phyloP scores from a whole-genome alignment of 1,140 invertebrate genomes.

The Bemisia tabaci region DNA sequence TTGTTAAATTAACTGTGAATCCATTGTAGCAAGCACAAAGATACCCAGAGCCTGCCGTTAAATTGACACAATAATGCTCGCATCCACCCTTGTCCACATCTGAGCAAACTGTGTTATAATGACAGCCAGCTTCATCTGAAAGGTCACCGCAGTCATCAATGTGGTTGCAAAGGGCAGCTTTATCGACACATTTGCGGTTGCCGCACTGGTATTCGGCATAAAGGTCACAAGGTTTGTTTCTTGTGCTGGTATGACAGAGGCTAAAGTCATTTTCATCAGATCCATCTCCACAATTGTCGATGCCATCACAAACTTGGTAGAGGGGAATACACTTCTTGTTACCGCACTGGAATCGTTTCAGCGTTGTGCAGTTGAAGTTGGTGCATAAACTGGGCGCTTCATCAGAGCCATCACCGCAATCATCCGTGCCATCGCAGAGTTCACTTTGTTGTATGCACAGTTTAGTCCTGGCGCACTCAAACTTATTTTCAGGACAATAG shows the following conservation, averaged over 20 bases:
- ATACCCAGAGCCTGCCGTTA: constrained; percentile 60
- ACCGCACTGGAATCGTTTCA: constrained; percentile 69
- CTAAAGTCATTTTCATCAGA: constrained; percentile 89
- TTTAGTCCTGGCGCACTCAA: constrained; percentile 81
- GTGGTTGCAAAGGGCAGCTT: constrained; percentile 67
- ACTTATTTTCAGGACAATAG: constrained; percentile 73
- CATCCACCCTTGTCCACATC: constrained; percentile 72
- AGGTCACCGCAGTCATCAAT: constrained; percentile 66
- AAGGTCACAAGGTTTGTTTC: constrained; percentile 52
- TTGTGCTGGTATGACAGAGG: constrained; percentile 44
- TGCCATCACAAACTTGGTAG: constrained; percentile 68
- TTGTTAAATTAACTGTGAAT: constrained; percentile 60
- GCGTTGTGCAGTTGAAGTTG: constrained; percentile 67
- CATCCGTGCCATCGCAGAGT: constrained; percentile 75
- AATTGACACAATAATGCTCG: constrained; percentile 77
- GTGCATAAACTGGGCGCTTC: constrained; percentile 63
- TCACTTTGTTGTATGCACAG: constrained; percentile 75
- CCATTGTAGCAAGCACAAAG: constrained; percentile 85
- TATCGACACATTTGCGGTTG: constrained; percentile 78
- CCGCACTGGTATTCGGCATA: constrained; percentile 72
- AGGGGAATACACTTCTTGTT: constrained; percentile 78
- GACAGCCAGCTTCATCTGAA: constrained; percentile 83
- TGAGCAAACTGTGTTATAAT: constrained; percentile 54
- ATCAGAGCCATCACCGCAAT: constrained; percentile 83
- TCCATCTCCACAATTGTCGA: constrained; percentile 85